Evolutionary conservation across 2,888 invertebrate species (phyloP), one percentile per base, ranked within the genome.

Genomic region (Disparrhopalites patrizii): DNA sequence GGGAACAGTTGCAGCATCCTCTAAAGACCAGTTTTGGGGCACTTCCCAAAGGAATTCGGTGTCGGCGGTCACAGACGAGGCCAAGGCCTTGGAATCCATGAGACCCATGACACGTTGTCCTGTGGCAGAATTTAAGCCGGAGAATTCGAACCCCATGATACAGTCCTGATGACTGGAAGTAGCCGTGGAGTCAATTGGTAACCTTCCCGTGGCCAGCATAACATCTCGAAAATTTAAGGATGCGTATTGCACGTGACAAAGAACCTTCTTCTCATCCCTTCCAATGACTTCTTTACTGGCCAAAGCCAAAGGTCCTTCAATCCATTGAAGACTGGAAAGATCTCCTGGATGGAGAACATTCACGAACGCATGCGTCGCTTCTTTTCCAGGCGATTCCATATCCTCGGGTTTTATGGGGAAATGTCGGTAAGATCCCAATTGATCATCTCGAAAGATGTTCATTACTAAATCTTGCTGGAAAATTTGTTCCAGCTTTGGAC

Each of bases 191-290:
- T 95, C 95, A 0, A 87, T 85, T 5, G 90, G 87, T 5, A 97
- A 83, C 76, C 92, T 92, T 1, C 94, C 96, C 0, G 91, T 91
- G 0, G 95, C 91, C 1, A 91, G 82, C 97, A 97, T 96, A 0
- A 97, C 83, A 79, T 97, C 97, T 76, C 92, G 87, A 85, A 96
- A 97, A 81, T 97, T 98, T n/a, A 97, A 79, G 0, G 93, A 85
- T 0, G 91, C 81, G 77, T 89, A 93, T 75, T 87, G 84, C 0
- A 90, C 84, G 78, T 84, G 77, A 1, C 84, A 81, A 3, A 83
- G 62, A 43, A 72, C 65, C 50, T 57, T n/a, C 10, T 4, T 55
- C n/a, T 7, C 3, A 4, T 47, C 27, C 18, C 43, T 10, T 43
- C 25, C 13, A 27, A n/a, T 18, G 7, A 36, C 13, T 18, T 20